Percentiles rank a stretch among this genome's conserved stretches.
phyloP scores from a whole-genome alignment of 1,140 invertebrate genomes.

The Paracyclopina nana region DNA sequence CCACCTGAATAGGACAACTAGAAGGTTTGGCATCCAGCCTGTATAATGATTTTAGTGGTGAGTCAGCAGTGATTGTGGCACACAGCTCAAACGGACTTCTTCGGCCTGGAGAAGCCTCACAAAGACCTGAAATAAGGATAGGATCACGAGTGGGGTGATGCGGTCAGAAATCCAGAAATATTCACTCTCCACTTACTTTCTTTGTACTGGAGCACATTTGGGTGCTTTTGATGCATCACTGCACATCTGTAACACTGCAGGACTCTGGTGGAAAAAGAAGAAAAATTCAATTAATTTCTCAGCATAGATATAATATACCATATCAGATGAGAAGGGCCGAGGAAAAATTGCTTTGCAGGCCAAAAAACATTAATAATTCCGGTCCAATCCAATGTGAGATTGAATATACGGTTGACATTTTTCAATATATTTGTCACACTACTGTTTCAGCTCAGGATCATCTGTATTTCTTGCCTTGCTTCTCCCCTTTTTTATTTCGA shows the following conservation, averaged over 20 bases:
- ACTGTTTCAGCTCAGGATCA: no score
- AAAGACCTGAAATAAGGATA: conserved; percentile 4
- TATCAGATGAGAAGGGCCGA: no score
- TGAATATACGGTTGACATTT: no score
- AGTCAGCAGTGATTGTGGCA: conserved; percentile 64
- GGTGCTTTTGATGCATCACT: conserved; percentile 13
- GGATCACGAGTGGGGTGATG: not conserved
- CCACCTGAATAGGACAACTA: conserved; percentile 28
- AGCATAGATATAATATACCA: no score
- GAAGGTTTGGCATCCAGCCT: conserved; percentile 41
- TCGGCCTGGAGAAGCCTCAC: not conserved
- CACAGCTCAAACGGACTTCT: conserved; percentile 32
- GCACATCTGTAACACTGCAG: conserved; percentile 7
- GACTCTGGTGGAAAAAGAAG: no score
- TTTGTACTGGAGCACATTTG: conserved; percentile 13
- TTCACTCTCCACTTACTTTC: conserved; percentile 6
- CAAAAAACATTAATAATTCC: no score
- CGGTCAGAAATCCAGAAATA: not conserved
- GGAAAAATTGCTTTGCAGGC: no score
- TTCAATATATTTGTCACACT: no score
- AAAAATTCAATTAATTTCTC: no score
- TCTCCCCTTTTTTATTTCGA: no score
- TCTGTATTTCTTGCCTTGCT: no score
- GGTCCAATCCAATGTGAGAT: no score
- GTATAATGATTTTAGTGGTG: conserved; percentile 65